Evolutionary conservation across 2,888 invertebrate genomes (phyloP).

Genomic region (Argyra leucocephala): DNA sequence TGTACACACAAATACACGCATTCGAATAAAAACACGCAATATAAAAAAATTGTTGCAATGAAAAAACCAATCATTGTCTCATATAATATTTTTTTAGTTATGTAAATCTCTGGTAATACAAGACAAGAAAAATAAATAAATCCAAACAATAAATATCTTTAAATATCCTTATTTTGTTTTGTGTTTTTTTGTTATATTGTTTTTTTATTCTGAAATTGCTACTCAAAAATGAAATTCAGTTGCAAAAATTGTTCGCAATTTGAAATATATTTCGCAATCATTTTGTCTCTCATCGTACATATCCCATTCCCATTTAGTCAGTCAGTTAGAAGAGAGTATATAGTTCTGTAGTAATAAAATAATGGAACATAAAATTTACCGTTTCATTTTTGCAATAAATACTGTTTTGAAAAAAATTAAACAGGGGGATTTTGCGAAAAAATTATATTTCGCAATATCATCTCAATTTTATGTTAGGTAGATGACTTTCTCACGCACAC

Average conservation of each 20-base stretch:
- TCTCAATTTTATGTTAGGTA: neutral
- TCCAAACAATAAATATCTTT: neutral
- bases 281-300: neutral
- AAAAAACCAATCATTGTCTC: neutral
- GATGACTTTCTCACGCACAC: neutral
- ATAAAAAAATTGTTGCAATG: no score
- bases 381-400: neutral
- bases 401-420: neutral
- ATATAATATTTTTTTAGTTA: neutral
- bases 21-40: no score
- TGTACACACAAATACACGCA: no score
- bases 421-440: neutral
- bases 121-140: neutral
- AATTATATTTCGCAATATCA: no score
- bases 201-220: neutral
- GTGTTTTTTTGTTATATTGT: no score
- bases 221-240: neutral
- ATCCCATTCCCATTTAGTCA: no score
- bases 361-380: neutral
- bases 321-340: no score
- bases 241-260: neutral
- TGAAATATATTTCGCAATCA: neutral
- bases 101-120: neutral
- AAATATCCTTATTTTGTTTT: neutral
- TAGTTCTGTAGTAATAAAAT: neutral